Base-by-base conservation (phyloP, 92 coral and sea anemone genomes). In the Phenganax stokvisi region DNA sequence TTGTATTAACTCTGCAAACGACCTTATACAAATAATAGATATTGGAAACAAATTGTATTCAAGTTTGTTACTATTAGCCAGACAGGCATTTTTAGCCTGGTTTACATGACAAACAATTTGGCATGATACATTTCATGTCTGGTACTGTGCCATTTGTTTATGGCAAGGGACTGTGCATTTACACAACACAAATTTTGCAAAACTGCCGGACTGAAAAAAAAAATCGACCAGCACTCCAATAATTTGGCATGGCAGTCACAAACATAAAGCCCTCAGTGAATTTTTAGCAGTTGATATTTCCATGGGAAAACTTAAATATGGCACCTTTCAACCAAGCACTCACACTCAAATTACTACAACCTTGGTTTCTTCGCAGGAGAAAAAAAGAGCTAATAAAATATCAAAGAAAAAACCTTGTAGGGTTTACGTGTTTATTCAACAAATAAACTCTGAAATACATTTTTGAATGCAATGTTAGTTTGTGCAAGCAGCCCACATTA, bases 391-490 rank as follows among this genome's bases (percentile, higher is more conserved):
- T 27, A 66, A 66, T 66, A 66, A 66, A 66, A 27, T 66, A 13
- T 66, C 25, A 66, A 66, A 66, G 31, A 66, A 66, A 15, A 66
- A 66, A 66, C 72, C 3, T 27, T 13, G 72, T 28, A 11, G 27
- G 12, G 72, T 2, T 66, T 27, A 66, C 12, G 12, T 66, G 72
- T 11, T 66, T 66, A 30, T 66, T 66, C 80, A 62, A 55, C 16
- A 12, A 83, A 83, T 37, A 64, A 78, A 56, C 84, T 29, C 15
- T 29, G 56, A 13, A 25, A 30, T 9, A 53, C 15, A 10, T 74
- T 84, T 9, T 0, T 84, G 72, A 81, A 76, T 52, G 75, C 86
- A 28, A 52, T 84, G 74, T 37, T 85, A 66, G 30, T 27, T 61
- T 15, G 77, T 54, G 8, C 66, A 11, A 68, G 68, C 74, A 64